Evolutionary conservation across 2,113 vertebrate species (phyloP).

Genomic region (Thryonomys swinderianus): DNA sequence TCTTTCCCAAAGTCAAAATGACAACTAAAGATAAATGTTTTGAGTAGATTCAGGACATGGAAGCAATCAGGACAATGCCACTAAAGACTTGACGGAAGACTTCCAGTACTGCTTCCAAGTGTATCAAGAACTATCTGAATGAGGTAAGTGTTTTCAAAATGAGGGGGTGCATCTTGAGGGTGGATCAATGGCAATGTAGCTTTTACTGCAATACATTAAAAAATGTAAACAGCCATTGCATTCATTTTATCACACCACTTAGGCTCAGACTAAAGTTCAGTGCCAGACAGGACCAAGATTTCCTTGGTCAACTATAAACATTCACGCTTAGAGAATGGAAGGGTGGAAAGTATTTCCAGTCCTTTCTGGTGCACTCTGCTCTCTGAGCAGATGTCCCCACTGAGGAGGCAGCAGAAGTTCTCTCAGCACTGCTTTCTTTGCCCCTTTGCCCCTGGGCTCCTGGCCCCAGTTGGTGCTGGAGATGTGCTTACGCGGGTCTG

Average conservation of each 20-base stretch:
- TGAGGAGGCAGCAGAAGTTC: not conserved
- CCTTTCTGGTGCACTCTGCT: not conserved
- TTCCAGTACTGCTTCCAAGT: not conserved
- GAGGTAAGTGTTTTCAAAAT: not conserved
- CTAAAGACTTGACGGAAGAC: not conserved
- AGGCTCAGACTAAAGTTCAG: not conserved
- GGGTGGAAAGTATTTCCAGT: not conserved
- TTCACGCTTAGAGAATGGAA: not conserved
- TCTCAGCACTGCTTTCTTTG: not conserved
- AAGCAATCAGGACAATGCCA: not conserved
- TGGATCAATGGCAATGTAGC: not conserved
- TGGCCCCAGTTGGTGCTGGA: not conserved
- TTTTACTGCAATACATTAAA: not conserved
- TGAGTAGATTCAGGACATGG: not conserved
- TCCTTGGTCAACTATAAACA: not conserved
- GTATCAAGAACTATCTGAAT: not conserved
- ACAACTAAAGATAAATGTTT: not conserved
- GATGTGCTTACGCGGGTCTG: no score
- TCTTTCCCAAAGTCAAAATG: not conserved
- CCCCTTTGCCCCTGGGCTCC: not conserved
- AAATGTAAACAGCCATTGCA: not conserved
- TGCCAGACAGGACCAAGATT: not conserved
- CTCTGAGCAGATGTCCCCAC: not conserved
- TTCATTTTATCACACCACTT: not conserved
- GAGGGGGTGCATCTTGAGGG: not conserved